Evolutionary conservation across 2,888 invertebrate genomes (phyloP).

Genomic region (Drosophila diplacantha): DNA sequence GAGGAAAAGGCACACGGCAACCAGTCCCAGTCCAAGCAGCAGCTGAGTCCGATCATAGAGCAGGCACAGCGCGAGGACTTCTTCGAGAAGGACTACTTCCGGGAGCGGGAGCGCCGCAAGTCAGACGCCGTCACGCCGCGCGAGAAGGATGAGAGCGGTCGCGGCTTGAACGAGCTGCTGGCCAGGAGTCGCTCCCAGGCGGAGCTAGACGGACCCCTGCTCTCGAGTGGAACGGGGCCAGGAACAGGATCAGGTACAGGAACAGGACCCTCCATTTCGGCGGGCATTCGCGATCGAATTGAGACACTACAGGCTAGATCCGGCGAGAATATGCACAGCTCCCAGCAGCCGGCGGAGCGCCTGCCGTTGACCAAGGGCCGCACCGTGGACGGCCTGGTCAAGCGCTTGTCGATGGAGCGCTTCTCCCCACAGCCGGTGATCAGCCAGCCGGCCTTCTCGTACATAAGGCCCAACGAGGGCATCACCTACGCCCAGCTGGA

Average conservation of each 20-base stretch:
- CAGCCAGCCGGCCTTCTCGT: slow-evolving; percentile 89
- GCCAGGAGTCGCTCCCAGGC: slow-evolving; percentile 68
- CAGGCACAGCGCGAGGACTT: slow-evolving; percentile 85
- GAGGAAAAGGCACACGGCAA: slow-evolving; percentile 28
- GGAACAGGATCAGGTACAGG: not conserved
- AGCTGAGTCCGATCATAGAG: slow-evolving; percentile 89
- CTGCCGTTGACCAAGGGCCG: slow-evolving; percentile 84
- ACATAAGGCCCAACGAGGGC: slow-evolving; percentile 82
- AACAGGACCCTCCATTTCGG: slow-evolving; percentile 72
- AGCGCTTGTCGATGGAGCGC: slow-evolving; percentile 85
- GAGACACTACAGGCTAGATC: slow-evolving; percentile 76
- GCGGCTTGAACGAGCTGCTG: slow-evolving; percentile 69
- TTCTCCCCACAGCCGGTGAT: slow-evolving; percentile 84
- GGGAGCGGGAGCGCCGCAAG: slow-evolving; percentile 73
- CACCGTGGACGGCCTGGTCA: slow-evolving; percentile 87
- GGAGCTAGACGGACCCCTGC: slow-evolving; percentile 77
- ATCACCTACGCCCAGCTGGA: slow-evolving; percentile 88
- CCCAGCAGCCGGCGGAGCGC: slow-evolving; percentile 84
- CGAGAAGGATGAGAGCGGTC: slow-evolving; percentile 74
- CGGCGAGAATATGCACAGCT: slow-evolving; percentile 84
- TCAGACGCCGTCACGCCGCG: slow-evolving; percentile 75
- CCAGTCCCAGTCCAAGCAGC: slow-evolving; percentile 77
- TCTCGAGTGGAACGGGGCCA: slow-evolving; percentile 52
- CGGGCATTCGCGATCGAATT: slow-evolving; percentile 75
- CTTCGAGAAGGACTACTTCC: slow-evolving; percentile 77